phyloP scores from a whole-genome alignment of 2,113 vertebrate genomes.

The Amblyornis subalaris region DNA sequence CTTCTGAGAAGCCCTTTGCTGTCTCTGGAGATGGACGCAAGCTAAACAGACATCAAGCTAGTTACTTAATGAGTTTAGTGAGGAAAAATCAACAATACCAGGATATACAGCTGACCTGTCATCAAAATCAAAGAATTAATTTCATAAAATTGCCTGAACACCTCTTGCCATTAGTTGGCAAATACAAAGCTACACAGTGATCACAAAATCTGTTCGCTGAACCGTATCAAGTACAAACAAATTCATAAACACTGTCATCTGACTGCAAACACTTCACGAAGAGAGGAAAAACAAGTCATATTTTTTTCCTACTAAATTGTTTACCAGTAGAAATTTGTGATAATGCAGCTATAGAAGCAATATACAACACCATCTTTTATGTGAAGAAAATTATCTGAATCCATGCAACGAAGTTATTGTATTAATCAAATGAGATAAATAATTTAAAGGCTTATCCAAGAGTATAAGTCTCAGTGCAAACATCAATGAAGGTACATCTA shows the following conservation, averaged over 20 bases:
- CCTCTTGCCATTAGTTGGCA: slow-evolving; percentile 21
- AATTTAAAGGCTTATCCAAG: neutral
- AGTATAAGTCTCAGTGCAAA: neutral
- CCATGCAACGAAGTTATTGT: neutral
- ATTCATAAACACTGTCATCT: slow-evolving; percentile 11
- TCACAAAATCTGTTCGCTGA: slow-evolving; percentile 13
- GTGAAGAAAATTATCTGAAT: neutral
- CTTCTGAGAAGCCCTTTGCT: neutral
- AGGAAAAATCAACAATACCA: neutral
- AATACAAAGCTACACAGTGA: neutral
- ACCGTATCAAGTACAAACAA: neutral
- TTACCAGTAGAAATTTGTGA: neutral
- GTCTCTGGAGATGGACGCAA: neutral
- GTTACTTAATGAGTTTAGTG: neutral
- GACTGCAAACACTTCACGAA: neutral
- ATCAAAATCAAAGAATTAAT: neutral
- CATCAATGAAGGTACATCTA: neutral
- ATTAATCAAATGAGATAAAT: neutral
- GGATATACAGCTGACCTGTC: neutral
- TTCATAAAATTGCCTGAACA: slow-evolving; percentile 7
- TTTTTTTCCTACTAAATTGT: neutral
- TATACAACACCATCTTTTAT: neutral
- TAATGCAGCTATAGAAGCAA: neutral
- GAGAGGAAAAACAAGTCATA: neutral
- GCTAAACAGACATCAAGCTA: neutral